phyloP scores from a whole-genome alignment of 2,797 vertebrate genomes.

The Todus mexicanus region DNA sequence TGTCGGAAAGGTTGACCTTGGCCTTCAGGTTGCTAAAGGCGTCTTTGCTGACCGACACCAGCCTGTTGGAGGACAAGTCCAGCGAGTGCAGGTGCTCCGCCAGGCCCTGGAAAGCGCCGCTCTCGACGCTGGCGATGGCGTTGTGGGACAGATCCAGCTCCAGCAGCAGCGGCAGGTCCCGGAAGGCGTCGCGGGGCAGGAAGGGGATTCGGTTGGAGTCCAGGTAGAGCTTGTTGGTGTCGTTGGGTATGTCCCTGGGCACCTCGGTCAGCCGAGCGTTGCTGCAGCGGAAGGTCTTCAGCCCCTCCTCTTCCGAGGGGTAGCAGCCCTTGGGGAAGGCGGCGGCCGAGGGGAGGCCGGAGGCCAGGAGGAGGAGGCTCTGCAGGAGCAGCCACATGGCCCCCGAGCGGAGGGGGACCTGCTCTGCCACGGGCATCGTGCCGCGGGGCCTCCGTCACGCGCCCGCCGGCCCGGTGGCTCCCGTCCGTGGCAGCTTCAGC shows the following conservation, averaged over 20 bases:
- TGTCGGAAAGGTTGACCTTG: constrained; percentile 91
- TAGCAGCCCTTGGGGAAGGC: constrained; percentile 91
- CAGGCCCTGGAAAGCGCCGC: constrained; percentile 87
- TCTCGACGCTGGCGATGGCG: constrained; percentile 81
- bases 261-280: constrained; percentile 86
- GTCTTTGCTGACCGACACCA: constrained; percentile 84
- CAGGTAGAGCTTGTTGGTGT: constrained; percentile 90
- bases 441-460: constrained; percentile 69
- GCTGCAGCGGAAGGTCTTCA: constrained; percentile 93
- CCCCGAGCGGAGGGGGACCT: constrained; percentile 77
- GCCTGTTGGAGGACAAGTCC: constrained; percentile 92
- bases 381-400: constrained; percentile 85
- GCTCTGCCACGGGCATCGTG: constrained; percentile 75
- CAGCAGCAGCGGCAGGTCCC: constrained; percentile 82
- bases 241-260: constrained; percentile 91
- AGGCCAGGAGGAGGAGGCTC: constrained; percentile 85
- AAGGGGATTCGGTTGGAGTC: constrained; percentile 90
- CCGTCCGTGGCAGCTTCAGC: not conserved
- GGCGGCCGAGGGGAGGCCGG: constrained; percentile 77
- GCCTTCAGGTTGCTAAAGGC: constrained; percentile 85
- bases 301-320: constrained; percentile 84
- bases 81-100: constrained; percentile 82
- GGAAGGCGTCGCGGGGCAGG: constrained; percentile 87
- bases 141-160: constrained; percentile 97
- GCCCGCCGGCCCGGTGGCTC: not conserved